Evolutionary conservation across 1,140 invertebrate species (phyloP).

Genomic region (Arion vulgaris): DNA sequence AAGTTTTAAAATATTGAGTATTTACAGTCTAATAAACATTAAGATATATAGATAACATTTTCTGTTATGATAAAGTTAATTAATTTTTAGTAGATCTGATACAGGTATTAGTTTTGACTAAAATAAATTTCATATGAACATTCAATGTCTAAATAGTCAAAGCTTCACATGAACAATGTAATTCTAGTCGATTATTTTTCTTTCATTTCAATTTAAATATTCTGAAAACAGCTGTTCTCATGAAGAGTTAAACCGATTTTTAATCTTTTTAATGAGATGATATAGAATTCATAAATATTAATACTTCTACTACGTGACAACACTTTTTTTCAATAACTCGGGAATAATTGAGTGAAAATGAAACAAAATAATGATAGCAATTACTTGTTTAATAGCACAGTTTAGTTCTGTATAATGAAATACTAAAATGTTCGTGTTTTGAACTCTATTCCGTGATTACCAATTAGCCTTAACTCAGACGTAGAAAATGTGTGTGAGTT

Average conservation of each 20-base stretch:
- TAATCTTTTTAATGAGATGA: background rate
- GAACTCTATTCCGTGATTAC: background rate
- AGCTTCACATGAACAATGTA: no score
- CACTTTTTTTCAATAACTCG: background rate
- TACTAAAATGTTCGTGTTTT: background rate
- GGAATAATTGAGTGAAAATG: background rate
- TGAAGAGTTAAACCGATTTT: background rate
- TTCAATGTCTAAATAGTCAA: no score
- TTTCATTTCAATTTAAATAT: no score
- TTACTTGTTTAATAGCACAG: background rate
- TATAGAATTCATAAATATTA: constrained; percentile 1
- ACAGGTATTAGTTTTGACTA: no score
- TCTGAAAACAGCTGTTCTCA: no score
- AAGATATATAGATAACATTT: no score
- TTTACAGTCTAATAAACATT: no score
- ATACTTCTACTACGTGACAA: background rate
- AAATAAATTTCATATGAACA: no score
- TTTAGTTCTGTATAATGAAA: background rate
- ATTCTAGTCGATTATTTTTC: no score
- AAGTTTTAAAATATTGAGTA: no score
- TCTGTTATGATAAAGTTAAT: no score
- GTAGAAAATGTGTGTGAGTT: background rate
- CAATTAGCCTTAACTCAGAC: constrained; percentile 13
- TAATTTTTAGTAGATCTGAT: no score
- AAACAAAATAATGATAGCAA: background rate